phyloP scores from a whole-genome alignment of 2,113 vertebrate species.

The Desmodus rotundus region DNA sequence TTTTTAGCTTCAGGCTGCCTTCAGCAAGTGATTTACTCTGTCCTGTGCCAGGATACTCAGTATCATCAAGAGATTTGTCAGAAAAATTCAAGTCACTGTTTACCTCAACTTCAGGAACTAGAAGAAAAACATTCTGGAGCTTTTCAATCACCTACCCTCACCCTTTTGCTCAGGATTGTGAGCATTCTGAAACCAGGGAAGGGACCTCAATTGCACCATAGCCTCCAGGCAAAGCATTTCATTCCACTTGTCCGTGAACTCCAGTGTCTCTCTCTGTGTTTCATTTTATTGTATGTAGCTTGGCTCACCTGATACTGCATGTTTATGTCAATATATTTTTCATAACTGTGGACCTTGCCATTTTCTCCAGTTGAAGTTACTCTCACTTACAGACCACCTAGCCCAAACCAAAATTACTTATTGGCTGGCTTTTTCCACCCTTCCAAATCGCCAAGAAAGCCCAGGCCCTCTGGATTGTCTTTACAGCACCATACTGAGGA shows the following conservation, averaged over 20 bases:
- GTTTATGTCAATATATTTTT: background rate
- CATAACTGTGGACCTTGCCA: background rate
- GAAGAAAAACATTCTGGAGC: background rate
- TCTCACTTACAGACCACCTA: background rate
- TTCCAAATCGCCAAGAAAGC: background rate
- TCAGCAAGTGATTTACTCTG: background rate
- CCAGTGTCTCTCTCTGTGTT: background rate
- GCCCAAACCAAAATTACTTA: background rate
- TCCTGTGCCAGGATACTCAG: background rate
- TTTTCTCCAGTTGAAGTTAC: background rate
- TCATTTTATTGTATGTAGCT: rapidly evolving
- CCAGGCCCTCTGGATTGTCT: background rate
- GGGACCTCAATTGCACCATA: background rate
- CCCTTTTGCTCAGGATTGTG: background rate
- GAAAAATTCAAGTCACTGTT: background rate
- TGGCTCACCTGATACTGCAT: background rate
- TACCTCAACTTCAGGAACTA: background rate
- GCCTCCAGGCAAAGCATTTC: background rate
- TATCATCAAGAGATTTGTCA: background rate
- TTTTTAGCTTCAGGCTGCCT: background rate
- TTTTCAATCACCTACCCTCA: background rate
- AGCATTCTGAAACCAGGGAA: background rate
- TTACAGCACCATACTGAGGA: background rate
- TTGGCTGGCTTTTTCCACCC: background rate
- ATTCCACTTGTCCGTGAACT: background rate